Evolutionary conservation across 2,797 vertebrate species (phyloP), one percentile per base, ranked within the genome.

Genomic region (Oryzias dopingdopingensis): DNA sequence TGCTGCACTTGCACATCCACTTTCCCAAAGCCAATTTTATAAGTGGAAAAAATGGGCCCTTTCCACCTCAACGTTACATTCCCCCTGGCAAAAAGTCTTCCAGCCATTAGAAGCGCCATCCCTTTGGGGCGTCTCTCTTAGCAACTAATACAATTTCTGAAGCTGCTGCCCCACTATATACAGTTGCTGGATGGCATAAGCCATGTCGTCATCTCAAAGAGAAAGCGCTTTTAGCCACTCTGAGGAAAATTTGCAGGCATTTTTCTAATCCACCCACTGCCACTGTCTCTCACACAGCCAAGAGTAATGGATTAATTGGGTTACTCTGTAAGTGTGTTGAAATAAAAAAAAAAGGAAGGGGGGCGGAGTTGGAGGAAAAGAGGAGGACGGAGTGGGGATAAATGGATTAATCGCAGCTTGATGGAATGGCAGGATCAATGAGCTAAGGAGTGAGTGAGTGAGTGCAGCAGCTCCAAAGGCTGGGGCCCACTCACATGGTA

Each of bases 391-490:
- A 75, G 80, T 55, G 69, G 82, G 85, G 77, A 79, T 90, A 91
- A 92, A 92, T 81, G 88, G 92, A 92, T 92, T 92, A 92, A 91
- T 92, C 90, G 85, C 88, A 90, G 89, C 90, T 88, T 90, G 89
- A 89, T 81, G 79, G 88, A 86, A 87, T 83, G 83, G 82, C 80
- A 81, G 81, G 86, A 91, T 90, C 88, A 89, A 89, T 89, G 88
- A 85, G 86, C 86, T 89, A 88, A 91, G 80, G 83, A 90, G 86
- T 85, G 85, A 88, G 80, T 82, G 84, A 87, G 78, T 74, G 76
- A 74, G 77, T 73, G 72, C 46, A 77, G 80, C 79, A 18, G 79
- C 80, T 84, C 84, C 59, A 76, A 79, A 84, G 81, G 82, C 81
- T 57, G 70, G 71, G 67, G 79, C 75, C 80, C 81, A 82, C 83